Evolutionary conservation across 2,797 vertebrate genomes (phyloP).

Genomic region (Hoplostethus atlanticus): DNA sequence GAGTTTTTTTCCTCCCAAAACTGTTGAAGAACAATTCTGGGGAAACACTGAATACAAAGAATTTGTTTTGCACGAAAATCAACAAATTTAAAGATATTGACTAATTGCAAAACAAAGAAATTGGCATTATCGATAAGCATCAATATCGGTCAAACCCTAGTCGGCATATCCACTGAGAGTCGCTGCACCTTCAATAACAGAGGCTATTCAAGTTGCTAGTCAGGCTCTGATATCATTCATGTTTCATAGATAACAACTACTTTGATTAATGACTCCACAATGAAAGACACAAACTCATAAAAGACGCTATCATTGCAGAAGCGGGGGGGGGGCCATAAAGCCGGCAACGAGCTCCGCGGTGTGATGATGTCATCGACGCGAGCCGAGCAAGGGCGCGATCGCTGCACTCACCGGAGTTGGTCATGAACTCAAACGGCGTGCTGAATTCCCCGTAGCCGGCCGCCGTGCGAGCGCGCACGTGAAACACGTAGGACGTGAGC

Average conservation of each 20-base stretch:
- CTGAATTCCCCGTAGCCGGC: slow-evolving; percentile 98
- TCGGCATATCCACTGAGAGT: slow-evolving; percentile 39
- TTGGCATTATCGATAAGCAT: slow-evolving; percentile 33
- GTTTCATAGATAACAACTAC: slow-evolving; percentile 44
- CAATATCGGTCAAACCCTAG: slow-evolving; percentile 20
- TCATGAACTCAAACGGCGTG: slow-evolving; percentile 95
- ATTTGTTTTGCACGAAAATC: slow-evolving; percentile 1
- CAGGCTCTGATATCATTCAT: slow-evolving; percentile 59
- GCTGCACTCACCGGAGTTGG: slow-evolving; percentile 91
- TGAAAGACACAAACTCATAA: slow-evolving; percentile 52
- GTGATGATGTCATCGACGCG: slow-evolving; percentile 15
- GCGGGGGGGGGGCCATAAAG: not conserved
- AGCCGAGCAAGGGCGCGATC: not conserved
- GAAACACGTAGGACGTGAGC: slow-evolving; percentile 96
- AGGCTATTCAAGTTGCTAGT: slow-evolving; percentile 44
- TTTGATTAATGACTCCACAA: slow-evolving; percentile 57
- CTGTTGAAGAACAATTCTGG: not conserved
- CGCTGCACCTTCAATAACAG: slow-evolving; percentile 45
- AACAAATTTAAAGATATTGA: not conserved
- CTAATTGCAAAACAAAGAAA: not conserved
- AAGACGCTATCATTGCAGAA: slow-evolving; percentile 46
- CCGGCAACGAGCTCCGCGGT: slow-evolving; percentile 1
- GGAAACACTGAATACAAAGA: slow-evolving; percentile 2
- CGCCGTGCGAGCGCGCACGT: slow-evolving; percentile 94
- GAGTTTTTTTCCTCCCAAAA: no score